Conservation (phyloP, 2,113 vertebrate species). For the Stegastes partitus region DNA sequence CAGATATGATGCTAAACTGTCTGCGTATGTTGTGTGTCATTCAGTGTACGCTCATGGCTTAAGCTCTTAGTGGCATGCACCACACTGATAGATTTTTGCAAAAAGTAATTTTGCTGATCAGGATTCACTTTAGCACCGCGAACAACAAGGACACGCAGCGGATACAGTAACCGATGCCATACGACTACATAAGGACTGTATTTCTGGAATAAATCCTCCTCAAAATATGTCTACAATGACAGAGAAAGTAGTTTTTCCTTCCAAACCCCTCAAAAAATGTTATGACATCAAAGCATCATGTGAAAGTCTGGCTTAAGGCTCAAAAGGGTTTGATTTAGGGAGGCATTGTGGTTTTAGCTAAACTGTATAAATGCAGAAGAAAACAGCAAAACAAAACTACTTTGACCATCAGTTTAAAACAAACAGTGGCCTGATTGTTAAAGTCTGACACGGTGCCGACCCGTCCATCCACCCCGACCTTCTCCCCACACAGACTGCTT, state of each 20-base stretch:
- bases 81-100: background rate
- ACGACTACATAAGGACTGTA: background rate
- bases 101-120: background rate
- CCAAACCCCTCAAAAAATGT: background rate
- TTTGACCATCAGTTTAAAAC: no score
- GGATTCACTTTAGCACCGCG: background rate
- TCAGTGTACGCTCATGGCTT: background rate
- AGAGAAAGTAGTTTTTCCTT: background rate
- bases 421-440: background rate
- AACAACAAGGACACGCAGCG: background rate
- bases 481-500: background rate
- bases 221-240: background rate
- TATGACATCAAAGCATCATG: background rate
- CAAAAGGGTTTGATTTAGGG: background rate
- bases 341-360: background rate
- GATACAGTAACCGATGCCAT: background rate
- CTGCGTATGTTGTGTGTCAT: background rate
- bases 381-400: slow-evolving; percentile 10
- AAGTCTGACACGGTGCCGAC: background rate
- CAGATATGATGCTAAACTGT: background rate
- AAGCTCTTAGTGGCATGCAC: background rate
- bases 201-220: background rate
- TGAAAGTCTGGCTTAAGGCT: background rate
- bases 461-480: background rate
- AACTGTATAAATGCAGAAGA: no score